phyloP scores from a whole-genome alignment of 2,113 vertebrate species.

The Tapirus terrestris region DNA sequence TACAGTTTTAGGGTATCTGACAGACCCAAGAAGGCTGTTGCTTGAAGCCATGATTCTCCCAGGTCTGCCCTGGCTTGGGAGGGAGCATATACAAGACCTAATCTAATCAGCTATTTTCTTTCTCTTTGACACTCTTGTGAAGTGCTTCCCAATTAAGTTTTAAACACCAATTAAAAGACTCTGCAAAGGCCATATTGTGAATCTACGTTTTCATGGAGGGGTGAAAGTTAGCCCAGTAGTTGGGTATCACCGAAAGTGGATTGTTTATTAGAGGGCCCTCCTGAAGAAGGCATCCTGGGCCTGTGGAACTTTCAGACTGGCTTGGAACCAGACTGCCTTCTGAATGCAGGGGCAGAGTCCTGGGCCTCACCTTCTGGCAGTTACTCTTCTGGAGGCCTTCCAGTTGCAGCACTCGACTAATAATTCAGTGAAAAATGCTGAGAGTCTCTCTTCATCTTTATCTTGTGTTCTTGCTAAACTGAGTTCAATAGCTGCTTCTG shows the following conservation, averaged over 20 bases:
- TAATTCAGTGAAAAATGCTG: not conserved
- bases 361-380: not conserved
- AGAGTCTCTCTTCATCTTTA: not conserved
- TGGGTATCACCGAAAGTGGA: not conserved
- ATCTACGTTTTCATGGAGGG: not conserved
- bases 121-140: not conserved
- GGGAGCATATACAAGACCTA: not conserved
- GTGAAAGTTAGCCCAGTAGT: not conserved
- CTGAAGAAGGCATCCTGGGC: not conserved
- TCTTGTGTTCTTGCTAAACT: constrained; percentile 26
- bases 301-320: not conserved
- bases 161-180: not conserved
- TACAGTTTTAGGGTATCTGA: not conserved
- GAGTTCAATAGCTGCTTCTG: constrained; percentile 42
- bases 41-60: not conserved
- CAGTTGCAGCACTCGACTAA: not conserved
- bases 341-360: not conserved
- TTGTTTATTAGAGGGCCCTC: not conserved
- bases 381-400: not conserved
- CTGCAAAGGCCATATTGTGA: not conserved
- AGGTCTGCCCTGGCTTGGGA: not conserved
- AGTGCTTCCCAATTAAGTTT: not conserved
- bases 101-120: not conserved
- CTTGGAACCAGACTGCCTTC: not conserved
- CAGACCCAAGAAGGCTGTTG: not conserved